phyloP scores from a whole-genome alignment of 2,797 vertebrate genomes.

The Lagodon rhomboides region DNA sequence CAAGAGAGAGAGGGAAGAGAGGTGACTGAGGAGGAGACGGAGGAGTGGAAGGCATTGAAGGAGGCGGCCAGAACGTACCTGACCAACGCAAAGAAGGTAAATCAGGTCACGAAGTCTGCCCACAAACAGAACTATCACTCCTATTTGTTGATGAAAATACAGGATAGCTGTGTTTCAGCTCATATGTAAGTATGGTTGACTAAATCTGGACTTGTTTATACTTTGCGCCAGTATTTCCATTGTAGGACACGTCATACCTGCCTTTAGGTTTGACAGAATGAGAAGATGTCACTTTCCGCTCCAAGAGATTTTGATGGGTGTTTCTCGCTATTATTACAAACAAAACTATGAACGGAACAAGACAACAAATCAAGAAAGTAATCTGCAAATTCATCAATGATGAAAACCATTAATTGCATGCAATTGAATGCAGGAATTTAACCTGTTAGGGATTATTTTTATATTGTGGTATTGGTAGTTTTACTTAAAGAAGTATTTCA shows the following conservation, averaged over 20 bases:
- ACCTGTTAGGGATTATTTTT: neutral
- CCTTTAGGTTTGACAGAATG: neutral
- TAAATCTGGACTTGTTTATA: neutral
- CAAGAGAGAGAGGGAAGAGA: constrained; percentile 72
- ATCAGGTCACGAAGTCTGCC: neutral
- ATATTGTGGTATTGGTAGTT: too few species aligned
- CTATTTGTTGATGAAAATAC: neutral
- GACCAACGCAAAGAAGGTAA: constrained; percentile 87
- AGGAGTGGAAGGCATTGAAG: constrained; percentile 76
- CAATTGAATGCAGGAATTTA: neutral
- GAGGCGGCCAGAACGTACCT: constrained; percentile 83
- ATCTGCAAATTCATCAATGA: neutral
- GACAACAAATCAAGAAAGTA: neutral
- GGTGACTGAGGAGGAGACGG: constrained; percentile 61
- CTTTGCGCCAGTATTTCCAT: too few species aligned
- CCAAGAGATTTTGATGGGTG: neutral
- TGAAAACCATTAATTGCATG: neutral
- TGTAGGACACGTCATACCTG: too few species aligned
- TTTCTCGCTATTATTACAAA: neutral
- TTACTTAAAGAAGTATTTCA: too few species aligned
- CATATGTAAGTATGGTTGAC: neutral
- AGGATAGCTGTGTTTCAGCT: neutral
- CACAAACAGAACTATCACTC: neutral
- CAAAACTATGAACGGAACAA: too few species aligned
- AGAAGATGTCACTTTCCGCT: neutral